These are phyloP conservation scores for Dicerorhinus sumatrensis DNA, from an alignment of 2,113 vertebrate species.

Conservation along the genomic window DNA sequence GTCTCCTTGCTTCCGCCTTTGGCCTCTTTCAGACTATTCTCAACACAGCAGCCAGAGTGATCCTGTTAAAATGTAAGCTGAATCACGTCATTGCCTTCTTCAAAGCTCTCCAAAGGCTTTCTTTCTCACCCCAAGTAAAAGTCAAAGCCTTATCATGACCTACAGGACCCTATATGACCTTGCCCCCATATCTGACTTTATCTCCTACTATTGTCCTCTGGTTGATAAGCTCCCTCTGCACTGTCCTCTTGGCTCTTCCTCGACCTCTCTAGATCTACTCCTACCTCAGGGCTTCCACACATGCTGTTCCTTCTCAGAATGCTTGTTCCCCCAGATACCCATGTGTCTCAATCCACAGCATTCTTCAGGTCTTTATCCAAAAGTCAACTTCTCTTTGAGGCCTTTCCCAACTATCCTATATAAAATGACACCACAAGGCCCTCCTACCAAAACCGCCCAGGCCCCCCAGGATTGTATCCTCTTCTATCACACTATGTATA, in stretches of 20 bases:
- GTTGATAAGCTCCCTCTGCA: neutral
- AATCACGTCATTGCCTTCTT: neutral
- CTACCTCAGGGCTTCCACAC: neutral
- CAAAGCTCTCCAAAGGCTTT: neutral
- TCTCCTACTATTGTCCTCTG: neutral
- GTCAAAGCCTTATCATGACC: neutral
- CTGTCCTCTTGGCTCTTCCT: neutral
- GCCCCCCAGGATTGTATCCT: accelerated
- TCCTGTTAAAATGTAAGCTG: neutral
- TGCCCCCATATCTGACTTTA: neutral
- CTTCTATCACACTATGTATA: neutral
- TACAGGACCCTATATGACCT: accelerated
- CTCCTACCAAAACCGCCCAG: neutral
- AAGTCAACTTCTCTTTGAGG: neutral
- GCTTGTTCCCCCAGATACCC: neutral
- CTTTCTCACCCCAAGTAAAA: neutral
- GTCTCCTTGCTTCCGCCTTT: neutral
- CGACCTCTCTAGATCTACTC: neutral
- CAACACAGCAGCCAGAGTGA: neutral
- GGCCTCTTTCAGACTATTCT: neutral
- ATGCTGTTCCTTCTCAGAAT: neutral
- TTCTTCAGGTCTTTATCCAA: neutral
- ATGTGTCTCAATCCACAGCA: neutral
- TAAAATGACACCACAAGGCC: neutral
- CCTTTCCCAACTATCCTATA: neutral